Conservation (phyloP, 35 echinoderm and acorn worm genomes). For the Patiria miniata region DNA sequence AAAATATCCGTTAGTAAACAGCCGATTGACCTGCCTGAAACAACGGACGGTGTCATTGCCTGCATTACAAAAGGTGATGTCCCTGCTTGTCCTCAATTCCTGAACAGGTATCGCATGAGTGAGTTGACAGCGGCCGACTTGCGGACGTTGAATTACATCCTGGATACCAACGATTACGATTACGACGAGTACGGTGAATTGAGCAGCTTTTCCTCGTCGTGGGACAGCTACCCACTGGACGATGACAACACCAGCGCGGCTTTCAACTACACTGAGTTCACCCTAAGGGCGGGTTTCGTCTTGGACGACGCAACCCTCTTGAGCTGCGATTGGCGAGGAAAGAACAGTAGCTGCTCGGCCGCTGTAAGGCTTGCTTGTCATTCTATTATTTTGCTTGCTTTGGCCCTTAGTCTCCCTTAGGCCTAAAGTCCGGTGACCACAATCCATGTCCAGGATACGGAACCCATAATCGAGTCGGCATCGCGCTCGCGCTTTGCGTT, state of each 20-base stretch:
- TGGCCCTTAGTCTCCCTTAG: no score
- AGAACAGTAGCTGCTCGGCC: background rate
- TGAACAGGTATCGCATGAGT: background rate
- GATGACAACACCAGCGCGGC: no score
- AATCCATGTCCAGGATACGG: background rate
- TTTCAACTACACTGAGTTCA: constrained; percentile 36
- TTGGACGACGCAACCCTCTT: background rate
- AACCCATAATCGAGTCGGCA: background rate
- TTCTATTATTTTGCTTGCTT: background rate
- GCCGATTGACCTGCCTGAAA: no score
- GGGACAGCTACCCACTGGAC: background rate
- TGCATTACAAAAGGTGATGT: background rate
- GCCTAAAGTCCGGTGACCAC: no score
- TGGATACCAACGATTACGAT: background rate
- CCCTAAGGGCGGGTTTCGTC: background rate
- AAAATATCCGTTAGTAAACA: no score
- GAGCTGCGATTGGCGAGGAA: constrained; percentile 1
- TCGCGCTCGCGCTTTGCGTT: background rate
- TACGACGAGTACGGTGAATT: background rate
- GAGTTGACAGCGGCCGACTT: background rate
- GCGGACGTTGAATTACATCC: background rate
- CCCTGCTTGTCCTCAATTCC: background rate
- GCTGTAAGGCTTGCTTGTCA: background rate
- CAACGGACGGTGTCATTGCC: background rate
- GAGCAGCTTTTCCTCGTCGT: background rate